A percentile compares a stretch with the other conserved stretches of the same genome.
phyloP scores from a whole-genome alignment of 2,888 invertebrate genomes.

The Norana najaformis region DNA sequence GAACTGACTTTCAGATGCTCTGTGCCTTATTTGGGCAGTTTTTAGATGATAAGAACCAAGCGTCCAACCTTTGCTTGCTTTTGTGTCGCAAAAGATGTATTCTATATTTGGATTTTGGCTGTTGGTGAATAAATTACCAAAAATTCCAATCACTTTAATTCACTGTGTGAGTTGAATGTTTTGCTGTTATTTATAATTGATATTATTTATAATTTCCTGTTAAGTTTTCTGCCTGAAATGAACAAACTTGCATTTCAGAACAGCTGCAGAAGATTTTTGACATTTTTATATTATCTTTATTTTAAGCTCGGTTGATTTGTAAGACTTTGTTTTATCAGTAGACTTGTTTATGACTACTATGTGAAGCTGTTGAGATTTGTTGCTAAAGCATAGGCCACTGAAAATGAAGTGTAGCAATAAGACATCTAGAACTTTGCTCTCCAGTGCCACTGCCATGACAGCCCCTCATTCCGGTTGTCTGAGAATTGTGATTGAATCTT shows the following conservation, averaged over 20 bases:
- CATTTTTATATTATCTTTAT: slow-evolving; percentile 13
- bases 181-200: not conserved
- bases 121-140: not conserved
- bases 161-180: not conserved
- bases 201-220: not conserved
- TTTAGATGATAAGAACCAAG: not conserved
- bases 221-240: not conserved
- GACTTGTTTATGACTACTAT: not conserved
- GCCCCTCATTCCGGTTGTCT: no score
- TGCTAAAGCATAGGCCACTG: not conserved
- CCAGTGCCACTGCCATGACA: not conserved
- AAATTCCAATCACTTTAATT: not conserved
- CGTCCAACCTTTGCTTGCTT: not conserved
- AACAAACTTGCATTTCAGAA: not conserved
- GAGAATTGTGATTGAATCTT: not conserved
- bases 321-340: not conserved
- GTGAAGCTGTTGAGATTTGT: not conserved
- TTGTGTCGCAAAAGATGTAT: not conserved
- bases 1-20: not conserved
- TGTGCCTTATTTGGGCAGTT: not conserved
- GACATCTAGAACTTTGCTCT: no score
- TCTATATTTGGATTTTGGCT: not conserved
- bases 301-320: not conserved
- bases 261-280: not conserved
- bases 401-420: not conserved